phyloP scores from a whole-genome alignment of 2,113 vertebrate species.

The Sprattus sprattus region DNA sequence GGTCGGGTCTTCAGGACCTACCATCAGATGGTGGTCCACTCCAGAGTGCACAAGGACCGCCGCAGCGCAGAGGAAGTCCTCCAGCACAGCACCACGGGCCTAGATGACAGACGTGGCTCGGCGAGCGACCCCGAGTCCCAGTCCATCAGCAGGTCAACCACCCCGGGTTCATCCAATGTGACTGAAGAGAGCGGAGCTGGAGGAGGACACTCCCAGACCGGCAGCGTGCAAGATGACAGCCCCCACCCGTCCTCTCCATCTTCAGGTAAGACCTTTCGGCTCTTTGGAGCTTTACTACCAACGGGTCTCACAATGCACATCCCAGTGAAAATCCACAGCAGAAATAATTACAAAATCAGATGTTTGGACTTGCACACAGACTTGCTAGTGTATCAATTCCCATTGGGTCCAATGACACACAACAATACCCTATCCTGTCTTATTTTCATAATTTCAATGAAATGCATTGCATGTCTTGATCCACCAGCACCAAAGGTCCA shows the following conservation, averaged over 20 bases:
- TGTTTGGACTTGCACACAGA: neutral
- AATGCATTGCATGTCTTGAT: neutral
- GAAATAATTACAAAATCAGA: neutral
- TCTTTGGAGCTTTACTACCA: neutral
- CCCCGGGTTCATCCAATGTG: conserved; percentile 94
- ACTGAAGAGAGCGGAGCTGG: conserved; percentile 94
- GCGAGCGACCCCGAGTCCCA: conserved; percentile 98
- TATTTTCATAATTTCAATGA: neutral
- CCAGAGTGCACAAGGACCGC: conserved; percentile 91
- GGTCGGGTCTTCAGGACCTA: conserved; percentile 96
- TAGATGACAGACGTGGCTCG: conserved; percentile 92
- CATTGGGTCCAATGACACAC: neutral
- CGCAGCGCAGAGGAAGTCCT: conserved; percentile 81
- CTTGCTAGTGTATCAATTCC: neutral
- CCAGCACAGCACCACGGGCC: conserved; percentile 67
- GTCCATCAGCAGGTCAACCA: conserved; percentile 96
- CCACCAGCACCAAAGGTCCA: neutral
- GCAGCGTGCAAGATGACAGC: conserved; percentile 96
- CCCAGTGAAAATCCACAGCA: neutral
- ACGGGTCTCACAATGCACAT: neutral
- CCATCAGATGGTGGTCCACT: conserved; percentile 98
- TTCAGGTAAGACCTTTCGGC: conserved; percentile 80
- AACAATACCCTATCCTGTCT: neutral
- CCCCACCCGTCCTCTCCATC: conserved; percentile 96
- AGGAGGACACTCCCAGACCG: conserved; percentile 92